Evolutionary conservation across 2,797 vertebrate genomes (phyloP), one percentile per base, ranked within the genome.

Genomic region (Mareca strepera): DNA sequence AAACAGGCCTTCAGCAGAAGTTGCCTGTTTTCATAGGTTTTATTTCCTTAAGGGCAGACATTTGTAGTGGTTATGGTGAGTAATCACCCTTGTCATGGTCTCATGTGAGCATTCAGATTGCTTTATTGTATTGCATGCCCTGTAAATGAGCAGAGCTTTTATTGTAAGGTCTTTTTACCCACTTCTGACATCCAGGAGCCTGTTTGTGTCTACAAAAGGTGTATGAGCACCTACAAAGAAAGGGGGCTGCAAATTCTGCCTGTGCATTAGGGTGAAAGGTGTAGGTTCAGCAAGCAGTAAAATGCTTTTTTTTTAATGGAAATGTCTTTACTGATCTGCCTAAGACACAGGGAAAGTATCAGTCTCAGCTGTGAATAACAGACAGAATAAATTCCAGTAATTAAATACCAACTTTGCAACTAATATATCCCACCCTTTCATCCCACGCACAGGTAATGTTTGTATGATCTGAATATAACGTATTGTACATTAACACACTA

Each of bases 1-100:
- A 92, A 90, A 92, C 53, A 68, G 82, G 80, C 90, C 87, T 90
- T 86, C 82, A 73, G 80, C 80, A 82, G 86, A 90, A 93, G n/a
- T 79, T 92, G 85, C 69, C 60, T 76, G 22, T 93, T 92, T 80
- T 87, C 63, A 68, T 90, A 87, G 53, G 59, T 77, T 89, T 92
- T 90, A 46, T 95, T 81, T 93, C 70, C 85, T 88, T 48, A 73
- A 77, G 90, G 92, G 76, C 72, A 90, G 90, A 79, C 80, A 73
- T 94, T 93, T 77, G 63, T 93, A 90, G 88, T 78, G 46, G 70
- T 91, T 84, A 35, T 35, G 37, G 81, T 92, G 92, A 86, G 58
- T 88, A 88, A 96, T 93, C 77, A 81, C 63, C 79, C 85, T 91
- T 94, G 77, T 88, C 79, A 56, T 69, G 75, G 79, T 89, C 53